Conservation (phyloP, 2,113 vertebrate genomes). For the Eudyptes chrysolophus region DNA sequence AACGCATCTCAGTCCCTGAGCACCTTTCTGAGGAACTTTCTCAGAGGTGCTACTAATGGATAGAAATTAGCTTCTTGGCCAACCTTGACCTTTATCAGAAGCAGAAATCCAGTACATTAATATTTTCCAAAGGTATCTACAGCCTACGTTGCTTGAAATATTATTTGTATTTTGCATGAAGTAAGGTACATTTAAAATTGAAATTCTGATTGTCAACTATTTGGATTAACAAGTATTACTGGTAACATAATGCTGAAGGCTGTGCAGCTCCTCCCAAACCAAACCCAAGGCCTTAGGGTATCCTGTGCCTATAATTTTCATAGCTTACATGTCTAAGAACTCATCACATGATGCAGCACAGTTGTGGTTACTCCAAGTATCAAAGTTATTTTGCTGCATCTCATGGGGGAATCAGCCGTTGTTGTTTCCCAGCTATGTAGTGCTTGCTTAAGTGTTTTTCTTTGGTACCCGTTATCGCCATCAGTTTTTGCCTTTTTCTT, state of each 20-base stretch:
- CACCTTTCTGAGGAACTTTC: not conserved
- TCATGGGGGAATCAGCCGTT: not conserved
- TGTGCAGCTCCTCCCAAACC: constrained; percentile 8
- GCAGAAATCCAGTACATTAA: not conserved
- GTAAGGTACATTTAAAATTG: not conserved
- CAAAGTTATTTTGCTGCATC: not conserved
- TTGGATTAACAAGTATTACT: constrained; percentile 45
- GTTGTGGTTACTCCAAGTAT: not conserved
- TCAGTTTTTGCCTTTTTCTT: not conserved
- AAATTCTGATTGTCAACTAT: not conserved
- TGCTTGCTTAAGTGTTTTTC: not conserved
- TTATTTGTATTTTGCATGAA: not conserved
- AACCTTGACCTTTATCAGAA: not conserved
- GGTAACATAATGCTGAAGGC: not conserved
- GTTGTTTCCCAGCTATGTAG: not conserved
- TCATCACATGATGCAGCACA: not conserved
- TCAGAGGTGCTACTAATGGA: not conserved
- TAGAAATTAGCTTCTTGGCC: not conserved
- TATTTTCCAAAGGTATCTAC: not conserved
- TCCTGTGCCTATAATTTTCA: not conserved
- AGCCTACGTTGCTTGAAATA: not conserved
- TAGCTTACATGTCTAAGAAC: not conserved
- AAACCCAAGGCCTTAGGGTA: not conserved
- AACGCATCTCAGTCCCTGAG: fast-evolving
- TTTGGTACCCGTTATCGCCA: not conserved